Percentiles rank a stretch among this genome's conserved stretches.
Conservation (phyloP, 1,140 invertebrate species). For the Drosophila ironensis region DNA sequence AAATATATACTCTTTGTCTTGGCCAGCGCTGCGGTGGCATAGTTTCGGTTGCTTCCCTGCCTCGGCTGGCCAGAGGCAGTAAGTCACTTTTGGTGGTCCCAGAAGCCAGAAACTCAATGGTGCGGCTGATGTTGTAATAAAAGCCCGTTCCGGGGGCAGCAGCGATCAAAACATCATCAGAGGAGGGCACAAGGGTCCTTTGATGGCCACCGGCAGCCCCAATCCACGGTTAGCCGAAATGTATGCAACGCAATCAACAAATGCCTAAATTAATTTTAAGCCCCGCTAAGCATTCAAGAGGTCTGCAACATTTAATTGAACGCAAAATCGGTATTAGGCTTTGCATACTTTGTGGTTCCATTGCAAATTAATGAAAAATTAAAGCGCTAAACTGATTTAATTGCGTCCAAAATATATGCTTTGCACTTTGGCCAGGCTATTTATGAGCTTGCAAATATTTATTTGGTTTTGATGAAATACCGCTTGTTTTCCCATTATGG, state of each 20-base stretch:
- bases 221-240: constrained; percentile 9
- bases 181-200: background rate
- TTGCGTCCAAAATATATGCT: constrained; percentile 19
- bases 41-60: constrained; percentile 27
- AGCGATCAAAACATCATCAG: constrained; percentile 14
- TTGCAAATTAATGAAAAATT: constrained; percentile 26
- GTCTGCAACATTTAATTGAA: constrained; percentile 12
- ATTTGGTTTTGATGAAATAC: background rate
- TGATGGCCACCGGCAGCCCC: background rate
- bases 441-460: constrained; percentile 14
- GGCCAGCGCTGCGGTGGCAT: constrained; percentile 36
- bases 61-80: constrained; percentile 12
- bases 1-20: constrained; percentile 42
- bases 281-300: constrained; percentile 1
- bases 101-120: constrained; percentile 18
- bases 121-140: constrained; percentile 25
- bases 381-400: constrained; percentile 20
- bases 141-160: constrained; percentile 10
- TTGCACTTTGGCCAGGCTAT: background rate
- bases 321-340: constrained; percentile 11
- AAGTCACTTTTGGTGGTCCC: constrained; percentile 28
- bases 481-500: background rate
- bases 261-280: constrained; percentile 33
- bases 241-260: constrained; percentile 29
- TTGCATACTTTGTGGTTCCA: constrained; percentile 31